These are phyloP conservation scores for Aricia artaxerxes DNA, from an alignment of 2,888 invertebrate species.

Conservation along the genomic window DNA sequence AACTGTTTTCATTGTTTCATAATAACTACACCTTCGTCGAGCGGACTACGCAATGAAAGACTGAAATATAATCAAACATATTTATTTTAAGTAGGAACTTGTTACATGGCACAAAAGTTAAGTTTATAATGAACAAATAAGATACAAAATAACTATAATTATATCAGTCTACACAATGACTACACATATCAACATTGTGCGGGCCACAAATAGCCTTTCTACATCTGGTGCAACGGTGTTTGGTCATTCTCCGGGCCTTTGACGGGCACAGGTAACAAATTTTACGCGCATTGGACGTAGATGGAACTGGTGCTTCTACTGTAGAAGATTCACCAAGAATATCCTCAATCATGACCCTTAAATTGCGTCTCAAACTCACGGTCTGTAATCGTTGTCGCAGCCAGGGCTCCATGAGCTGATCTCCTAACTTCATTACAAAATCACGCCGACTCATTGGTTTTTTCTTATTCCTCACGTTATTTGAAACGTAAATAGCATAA, in stretches of 20 bases:
- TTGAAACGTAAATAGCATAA: constrained; percentile 35
- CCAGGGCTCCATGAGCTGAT: constrained; percentile 34
- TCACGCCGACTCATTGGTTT: constrained; percentile 29
- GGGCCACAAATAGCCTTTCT: constrained; percentile 36
- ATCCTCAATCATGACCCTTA: constrained; percentile 35
- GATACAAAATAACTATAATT: too few relatives aligned
- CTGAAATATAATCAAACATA: constrained; percentile 31
- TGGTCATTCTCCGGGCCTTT: constrained; percentile 36
- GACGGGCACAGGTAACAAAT: constrained; percentile 38
- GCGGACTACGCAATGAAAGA: constrained; percentile 35
- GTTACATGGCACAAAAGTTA: constrained; percentile 23
- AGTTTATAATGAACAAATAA: neutral
- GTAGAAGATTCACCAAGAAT: constrained; percentile 35
- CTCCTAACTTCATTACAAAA: constrained; percentile 30
- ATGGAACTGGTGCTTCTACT: constrained; percentile 33
- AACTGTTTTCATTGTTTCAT: constrained; percentile 9
- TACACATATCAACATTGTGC: constrained; percentile 31
- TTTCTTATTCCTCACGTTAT: constrained; percentile 35
- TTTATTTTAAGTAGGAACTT: constrained; percentile 31
- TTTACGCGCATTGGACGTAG: constrained; percentile 37
- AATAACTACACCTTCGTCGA: constrained; percentile 36
- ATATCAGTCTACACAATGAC: neutral
- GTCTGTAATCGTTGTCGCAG: constrained; percentile 32
- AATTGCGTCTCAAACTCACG: constrained; percentile 31
- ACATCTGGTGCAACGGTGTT: constrained; percentile 38